These are phyloP conservation scores for Reticulitermes lucifugus DNA, from an alignment of 2,888 invertebrate genomes.

Conservation along the genomic window DNA sequence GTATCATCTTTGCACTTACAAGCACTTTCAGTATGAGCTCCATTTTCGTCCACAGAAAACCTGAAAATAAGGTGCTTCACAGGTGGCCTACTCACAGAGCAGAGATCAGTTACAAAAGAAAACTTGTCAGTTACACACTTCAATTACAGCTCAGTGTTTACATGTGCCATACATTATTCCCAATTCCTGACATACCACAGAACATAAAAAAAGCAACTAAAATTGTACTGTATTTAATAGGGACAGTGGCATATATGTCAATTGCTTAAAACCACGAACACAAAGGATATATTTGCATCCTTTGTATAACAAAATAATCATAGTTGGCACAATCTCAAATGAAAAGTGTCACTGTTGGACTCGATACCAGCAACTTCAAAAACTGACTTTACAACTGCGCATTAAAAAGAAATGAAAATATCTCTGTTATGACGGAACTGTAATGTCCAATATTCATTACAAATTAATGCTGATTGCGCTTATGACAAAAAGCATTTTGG, in stretches of 20 bases:
- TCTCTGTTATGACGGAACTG: too few relatives aligned
- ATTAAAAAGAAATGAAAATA: too few relatives aligned
- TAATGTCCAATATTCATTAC: too few relatives aligned
- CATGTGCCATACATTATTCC: background rate
- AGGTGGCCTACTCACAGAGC: slow-evolving; percentile 34
- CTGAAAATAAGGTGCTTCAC: slow-evolving; percentile 5
- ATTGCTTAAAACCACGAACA: too few relatives aligned
- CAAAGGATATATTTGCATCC: too few relatives aligned
- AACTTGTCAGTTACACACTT: background rate
- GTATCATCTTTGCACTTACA: slow-evolving; percentile 24
- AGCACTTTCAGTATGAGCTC: slow-evolving; percentile 44
- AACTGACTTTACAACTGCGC: too few relatives aligned
- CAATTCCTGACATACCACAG: background rate
- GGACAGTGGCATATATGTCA: background rate
- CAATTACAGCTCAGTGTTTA: background rate
- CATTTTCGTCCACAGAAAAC: slow-evolving; percentile 11
- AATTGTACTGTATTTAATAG: background rate
- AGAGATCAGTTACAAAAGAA: background rate
- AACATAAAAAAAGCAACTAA: background rate
- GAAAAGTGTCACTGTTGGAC: too few relatives aligned
- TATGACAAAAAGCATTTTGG: too few relatives aligned
- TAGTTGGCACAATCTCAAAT: too few relatives aligned
- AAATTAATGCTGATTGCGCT: too few relatives aligned
- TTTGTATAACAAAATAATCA: too few relatives aligned
- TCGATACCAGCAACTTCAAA: too few relatives aligned